phyloP scores from a whole-genome alignment of 2,113 vertebrate genomes.

The Marcusenius ussheri region DNA sequence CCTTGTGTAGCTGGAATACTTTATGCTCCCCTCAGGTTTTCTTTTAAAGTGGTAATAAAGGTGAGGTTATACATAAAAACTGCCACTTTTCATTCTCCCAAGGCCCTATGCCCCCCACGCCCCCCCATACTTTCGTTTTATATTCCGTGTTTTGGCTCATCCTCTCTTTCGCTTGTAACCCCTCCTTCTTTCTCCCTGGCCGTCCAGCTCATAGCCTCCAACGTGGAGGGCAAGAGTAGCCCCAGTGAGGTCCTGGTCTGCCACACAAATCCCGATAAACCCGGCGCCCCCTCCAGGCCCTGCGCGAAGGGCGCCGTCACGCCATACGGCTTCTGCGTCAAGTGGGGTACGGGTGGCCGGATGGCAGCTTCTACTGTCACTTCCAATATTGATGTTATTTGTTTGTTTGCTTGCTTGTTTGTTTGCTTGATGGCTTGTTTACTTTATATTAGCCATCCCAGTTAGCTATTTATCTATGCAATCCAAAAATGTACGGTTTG shows the following conservation, averaged over 20 bases:
- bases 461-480: not conserved
- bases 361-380: not conserved
- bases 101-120: not conserved
- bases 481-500: not conserved
- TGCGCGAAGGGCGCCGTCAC: conserved; percentile 64
- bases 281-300: conserved; percentile 80
- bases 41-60: not conserved
- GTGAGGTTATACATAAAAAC: not conserved
- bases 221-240: conserved; percentile 84
- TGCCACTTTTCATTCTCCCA: not conserved
- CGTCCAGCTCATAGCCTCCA: conserved; percentile 80
- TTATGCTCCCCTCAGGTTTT: not conserved
- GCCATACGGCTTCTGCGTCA: conserved; percentile 77
- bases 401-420: not conserved
- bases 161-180: not conserved
- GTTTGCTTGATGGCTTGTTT: not conserved
- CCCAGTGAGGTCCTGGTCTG: conserved; percentile 91
- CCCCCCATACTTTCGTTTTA: not conserved
- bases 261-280: conserved; percentile 89
- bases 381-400: not conserved
- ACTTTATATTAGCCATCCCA: not conserved
- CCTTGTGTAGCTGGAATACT: too few relatives aligned
- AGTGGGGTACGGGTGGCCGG: conserved; percentile 73
- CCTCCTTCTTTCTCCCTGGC: not conserved
- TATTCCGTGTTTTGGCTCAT: not conserved